A percentile compares a stretch with the other conserved stretches of the same genome.
Conservation (phyloP, 2,113 vertebrate genomes). For the Zosterops borbonicus region DNA sequence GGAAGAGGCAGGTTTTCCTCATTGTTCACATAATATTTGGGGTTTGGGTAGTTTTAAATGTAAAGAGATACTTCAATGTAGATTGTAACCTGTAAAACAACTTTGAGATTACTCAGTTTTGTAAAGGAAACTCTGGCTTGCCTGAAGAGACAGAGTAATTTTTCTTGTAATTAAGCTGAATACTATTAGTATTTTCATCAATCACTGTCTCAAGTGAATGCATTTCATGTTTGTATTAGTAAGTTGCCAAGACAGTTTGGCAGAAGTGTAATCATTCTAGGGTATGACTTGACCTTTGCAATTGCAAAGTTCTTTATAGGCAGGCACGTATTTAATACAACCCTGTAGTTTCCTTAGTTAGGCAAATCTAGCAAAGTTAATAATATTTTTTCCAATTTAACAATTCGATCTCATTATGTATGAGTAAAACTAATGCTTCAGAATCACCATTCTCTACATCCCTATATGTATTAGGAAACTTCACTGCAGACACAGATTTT, state of each 20-base stretch:
- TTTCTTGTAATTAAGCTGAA: not conserved
- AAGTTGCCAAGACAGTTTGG: not conserved
- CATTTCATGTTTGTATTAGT: conserved; percentile 10
- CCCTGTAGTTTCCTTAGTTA: not conserved
- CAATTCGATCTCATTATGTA: not conserved
- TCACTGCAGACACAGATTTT: not conserved
- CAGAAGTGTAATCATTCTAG: not conserved
- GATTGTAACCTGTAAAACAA: not conserved
- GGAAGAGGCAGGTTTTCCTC: not conserved
- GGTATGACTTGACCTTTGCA: not conserved
- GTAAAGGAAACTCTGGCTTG: not conserved
- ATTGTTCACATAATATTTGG: not conserved
- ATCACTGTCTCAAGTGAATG: not conserved
- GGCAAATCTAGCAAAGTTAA: not conserved
- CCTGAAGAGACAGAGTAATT: not conserved
- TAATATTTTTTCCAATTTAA: not conserved
- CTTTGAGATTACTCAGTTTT: not conserved
- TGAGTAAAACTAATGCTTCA: not conserved
- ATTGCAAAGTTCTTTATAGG: not conserved
- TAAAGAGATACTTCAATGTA: not conserved
- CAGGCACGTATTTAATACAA: not conserved
- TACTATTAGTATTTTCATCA: not conserved
- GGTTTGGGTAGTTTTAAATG: not conserved
- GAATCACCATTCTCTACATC: not conserved
- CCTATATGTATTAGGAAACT: not conserved